Evolutionary conservation across 2,113 vertebrate genomes (phyloP), one percentile per base, ranked within the genome.

Genomic region (Bagarius yarrelli): DNA sequence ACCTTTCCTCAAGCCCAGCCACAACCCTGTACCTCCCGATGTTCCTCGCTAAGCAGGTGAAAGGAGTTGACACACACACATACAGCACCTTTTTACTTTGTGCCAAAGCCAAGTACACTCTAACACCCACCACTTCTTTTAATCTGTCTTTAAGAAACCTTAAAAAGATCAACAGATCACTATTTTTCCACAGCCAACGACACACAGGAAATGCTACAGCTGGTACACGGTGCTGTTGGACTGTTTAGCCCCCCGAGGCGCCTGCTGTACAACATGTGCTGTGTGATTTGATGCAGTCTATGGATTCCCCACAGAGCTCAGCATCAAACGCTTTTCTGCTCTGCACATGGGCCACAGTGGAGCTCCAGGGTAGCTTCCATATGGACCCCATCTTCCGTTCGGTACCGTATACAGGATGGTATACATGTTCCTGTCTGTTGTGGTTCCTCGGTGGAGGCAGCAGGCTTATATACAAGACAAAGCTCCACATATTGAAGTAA

Each of bases 301-400:
- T 60, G 69, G 63, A 74, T 70, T 74, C 60, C 71, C 70, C n/a
- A n/a, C 40, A 78, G 40, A 59, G n/a, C 52, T 56, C 32, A 36
- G 60, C 55, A 78, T 81, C 67, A 85, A 69, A 79, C 79, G 59
- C 60, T 78, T 32, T 40, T 74, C 73, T 82, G 71, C 72, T 73
- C 34, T 32, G 34, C 55, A 61, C 73, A 52, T 78, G 83, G 59
- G 36, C 44, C 3, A 56, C 61, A 21, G 71, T 27, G 60, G 76
- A 79, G 63, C 72, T 40, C 60, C 72, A 21, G 23, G 12, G 19
- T 47, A 40, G 59, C 18, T 84, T 66, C 76, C 80, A 79, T 80
- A 63, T 80, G 83, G 79, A 71, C 23, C 50, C 57, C 44, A 25
- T 60, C 71, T 73, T 79, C 30, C 4, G 23, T 23, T 52, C 47